These are phyloP conservation scores for Hyperoplus lanceolatus DNA, from an alignment of 2,797 vertebrate species.

Conservation along the genomic window DNA sequence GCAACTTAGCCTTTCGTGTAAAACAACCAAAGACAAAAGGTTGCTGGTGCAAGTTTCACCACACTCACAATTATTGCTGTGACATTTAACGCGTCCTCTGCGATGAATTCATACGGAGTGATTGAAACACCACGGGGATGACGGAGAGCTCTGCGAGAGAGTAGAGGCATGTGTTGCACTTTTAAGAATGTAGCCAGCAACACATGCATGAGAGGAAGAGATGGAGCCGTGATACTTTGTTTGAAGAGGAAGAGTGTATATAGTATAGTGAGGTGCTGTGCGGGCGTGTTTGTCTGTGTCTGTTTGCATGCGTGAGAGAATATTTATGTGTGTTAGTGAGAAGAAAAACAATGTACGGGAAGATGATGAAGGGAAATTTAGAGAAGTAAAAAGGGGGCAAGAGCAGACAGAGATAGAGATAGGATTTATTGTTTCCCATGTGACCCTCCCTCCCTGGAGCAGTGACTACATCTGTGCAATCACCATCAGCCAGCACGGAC, in stretches of 20 bases:
- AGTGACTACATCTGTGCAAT: slow-evolving; percentile 77
- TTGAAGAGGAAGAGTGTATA: slow-evolving; percentile 14
- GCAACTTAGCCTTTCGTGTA: neutral
- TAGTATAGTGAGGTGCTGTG: slow-evolving; percentile 2
- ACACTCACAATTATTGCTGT: neutral
- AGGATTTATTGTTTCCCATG: slow-evolving; percentile 76
- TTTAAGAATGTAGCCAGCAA: too few relatives aligned
- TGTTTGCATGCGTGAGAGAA: slow-evolving; percentile 6
- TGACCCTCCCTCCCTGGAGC: slow-evolving; percentile 72
- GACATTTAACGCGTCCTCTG: slow-evolving; percentile 13
- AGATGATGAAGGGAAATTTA: slow-evolving; percentile 52
- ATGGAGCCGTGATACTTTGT: slow-evolving; percentile 24
- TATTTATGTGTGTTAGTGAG: slow-evolving; percentile 35
- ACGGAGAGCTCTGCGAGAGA: slow-evolving; percentile 12
- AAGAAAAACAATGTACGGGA: slow-evolving; percentile 31
- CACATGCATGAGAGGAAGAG: slow-evolving; percentile 24
- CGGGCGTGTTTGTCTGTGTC: slow-evolving; percentile 15
- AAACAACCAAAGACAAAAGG: slow-evolving; percentile 14
- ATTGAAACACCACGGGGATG: slow-evolving; percentile 25
- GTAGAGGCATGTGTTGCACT: slow-evolving; percentile 5
- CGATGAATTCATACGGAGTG: slow-evolving; percentile 24
- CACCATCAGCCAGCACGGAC: slow-evolving; percentile 76
- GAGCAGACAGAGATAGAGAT: slow-evolving; percentile 60
- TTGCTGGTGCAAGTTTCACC: neutral
- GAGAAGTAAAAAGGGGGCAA: slow-evolving; percentile 52